A percentile compares a stretch with the other conserved stretches of the same genome.
These are phyloP conservation scores for Colostygia pectinataria DNA, from an alignment of 2,888 invertebrate genomes.

Conservation along the genomic window DNA sequence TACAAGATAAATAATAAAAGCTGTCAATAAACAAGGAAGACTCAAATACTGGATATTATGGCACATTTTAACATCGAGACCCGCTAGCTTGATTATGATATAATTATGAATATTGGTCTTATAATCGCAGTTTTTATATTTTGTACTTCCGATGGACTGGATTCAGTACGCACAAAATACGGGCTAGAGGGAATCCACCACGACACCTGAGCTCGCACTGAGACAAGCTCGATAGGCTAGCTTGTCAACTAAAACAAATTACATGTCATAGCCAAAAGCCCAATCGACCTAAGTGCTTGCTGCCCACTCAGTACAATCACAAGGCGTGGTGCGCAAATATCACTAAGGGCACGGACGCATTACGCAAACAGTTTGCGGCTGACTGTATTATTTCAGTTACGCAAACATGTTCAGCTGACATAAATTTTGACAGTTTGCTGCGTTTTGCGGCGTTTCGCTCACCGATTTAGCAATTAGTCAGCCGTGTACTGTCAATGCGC, in stretches of 20 bases:
- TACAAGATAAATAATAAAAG: conserved; percentile 2
- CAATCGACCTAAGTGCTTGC: neutral
- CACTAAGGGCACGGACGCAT: no score
- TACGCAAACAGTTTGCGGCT: no score
- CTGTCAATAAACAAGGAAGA: conserved; percentile 18
- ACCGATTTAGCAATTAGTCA: no score
- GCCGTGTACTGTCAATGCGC: no score
- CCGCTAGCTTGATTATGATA: neutral
- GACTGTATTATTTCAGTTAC: no score
- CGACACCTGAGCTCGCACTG: neutral
- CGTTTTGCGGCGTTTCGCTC: no score
- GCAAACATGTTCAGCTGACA: no score
- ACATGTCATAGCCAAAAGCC: no score
- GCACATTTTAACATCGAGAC: conserved; percentile 2
- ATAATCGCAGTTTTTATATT: neutral
- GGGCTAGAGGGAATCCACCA: neutral
- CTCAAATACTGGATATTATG: conserved; percentile 10
- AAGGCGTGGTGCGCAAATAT: conserved; percentile 2
- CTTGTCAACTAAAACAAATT: no score
- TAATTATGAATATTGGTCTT: neutral
- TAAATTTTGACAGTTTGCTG: no score
- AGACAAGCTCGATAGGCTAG: no score
- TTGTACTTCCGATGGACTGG: neutral
- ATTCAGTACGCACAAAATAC: neutral
- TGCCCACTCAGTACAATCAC: neutral